Percentiles rank a stretch among this genome's conserved stretches.
Evolutionary conservation across 2,113 vertebrate species (phyloP).

Genomic region (Oncorhynchus keta): DNA sequence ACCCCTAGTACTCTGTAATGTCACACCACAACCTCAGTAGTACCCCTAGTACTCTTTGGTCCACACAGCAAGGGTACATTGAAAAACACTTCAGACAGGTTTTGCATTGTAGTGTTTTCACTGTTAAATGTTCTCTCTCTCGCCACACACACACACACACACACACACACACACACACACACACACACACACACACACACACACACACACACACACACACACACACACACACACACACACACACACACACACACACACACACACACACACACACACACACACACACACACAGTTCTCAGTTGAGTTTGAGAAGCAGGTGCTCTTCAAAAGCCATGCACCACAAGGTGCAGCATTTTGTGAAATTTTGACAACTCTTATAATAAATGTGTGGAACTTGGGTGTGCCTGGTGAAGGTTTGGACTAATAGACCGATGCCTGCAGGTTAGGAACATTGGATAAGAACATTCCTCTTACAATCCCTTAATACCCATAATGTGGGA

Average conservation of each 20-base stretch:
- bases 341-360: not conserved
- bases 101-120: too few relatives aligned
- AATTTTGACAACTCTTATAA: not conserved
- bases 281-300: not conserved
- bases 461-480: too few relatives aligned
- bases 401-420: not conserved
- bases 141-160: not conserved
- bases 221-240: not conserved
- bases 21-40: too few relatives aligned
- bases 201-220: not conserved
- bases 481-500: not conserved
- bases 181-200: not conserved
- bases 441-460: not conserved
- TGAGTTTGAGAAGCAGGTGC: not conserved
- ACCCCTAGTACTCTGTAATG: too few relatives aligned
- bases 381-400: constrained; percentile 5
- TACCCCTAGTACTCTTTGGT: too few relatives aligned
- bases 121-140: not conserved
- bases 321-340: not conserved
- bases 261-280: not conserved
- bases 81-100: constrained; percentile 8
- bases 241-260: not conserved
- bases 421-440: not conserved
- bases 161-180: not conserved
- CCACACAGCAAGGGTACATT: not conserved